Percentiles rank a stretch among this genome's conserved stretches.
Evolutionary conservation across 1,140 invertebrate genomes (phyloP).

Genomic region (Rhizoglyphus robini): DNA sequence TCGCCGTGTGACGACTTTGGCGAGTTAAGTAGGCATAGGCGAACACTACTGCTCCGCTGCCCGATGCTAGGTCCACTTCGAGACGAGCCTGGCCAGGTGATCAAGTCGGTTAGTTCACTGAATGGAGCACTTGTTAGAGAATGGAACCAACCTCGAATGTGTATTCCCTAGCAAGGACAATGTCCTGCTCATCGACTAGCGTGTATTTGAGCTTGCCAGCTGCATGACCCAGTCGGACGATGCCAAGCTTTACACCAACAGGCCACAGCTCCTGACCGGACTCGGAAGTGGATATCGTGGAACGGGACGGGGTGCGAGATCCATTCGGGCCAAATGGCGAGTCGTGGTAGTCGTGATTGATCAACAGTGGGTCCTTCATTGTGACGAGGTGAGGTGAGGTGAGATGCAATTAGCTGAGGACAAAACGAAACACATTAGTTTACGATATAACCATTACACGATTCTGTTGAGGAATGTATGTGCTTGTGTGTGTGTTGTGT

Average conservation of each 20-base stretch:
- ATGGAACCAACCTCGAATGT: constrained; percentile 35
- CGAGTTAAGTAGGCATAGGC: constrained; percentile 33
- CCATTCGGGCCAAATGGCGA: neutral
- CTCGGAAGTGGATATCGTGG: constrained; percentile 1
- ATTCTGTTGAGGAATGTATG: too few species aligned
- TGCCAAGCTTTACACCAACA: constrained; percentile 33
- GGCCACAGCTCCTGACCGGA: constrained; percentile 22
- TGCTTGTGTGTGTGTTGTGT: too few species aligned
- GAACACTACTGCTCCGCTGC: constrained; percentile 39
- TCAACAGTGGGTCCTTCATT: constrained; percentile 10
- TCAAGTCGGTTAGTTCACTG: neutral
- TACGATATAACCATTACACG: too few species aligned
- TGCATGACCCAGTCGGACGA: constrained; percentile 35
- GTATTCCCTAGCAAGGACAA: constrained; percentile 37
- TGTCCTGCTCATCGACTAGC: constrained; percentile 40
- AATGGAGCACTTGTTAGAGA: too few species aligned
- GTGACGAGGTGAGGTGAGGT: neutral
- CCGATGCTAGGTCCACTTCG: constrained; percentile 38
- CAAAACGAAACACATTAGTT: too few species aligned
- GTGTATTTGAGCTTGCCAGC: constrained; percentile 41
- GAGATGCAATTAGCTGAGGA: too few species aligned
- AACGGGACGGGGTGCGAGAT: neutral
- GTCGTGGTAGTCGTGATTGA: neutral
- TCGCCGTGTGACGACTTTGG: neutral
- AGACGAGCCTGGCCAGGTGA: constrained; percentile 35